phyloP scores from a whole-genome alignment of 2,797 vertebrate species.

The Enteromius fasciolatus region DNA sequence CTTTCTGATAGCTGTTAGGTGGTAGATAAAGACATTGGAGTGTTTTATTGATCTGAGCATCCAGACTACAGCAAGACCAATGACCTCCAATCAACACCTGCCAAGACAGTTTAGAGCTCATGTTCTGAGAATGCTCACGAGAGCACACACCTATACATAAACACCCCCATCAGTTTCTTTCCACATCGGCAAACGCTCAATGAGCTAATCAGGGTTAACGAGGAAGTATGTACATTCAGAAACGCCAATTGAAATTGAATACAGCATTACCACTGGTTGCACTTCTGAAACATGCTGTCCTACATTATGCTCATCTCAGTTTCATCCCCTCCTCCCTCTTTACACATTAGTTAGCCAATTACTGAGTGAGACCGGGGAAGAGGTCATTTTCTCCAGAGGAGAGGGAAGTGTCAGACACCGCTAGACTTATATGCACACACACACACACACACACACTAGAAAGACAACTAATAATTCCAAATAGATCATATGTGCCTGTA shows the following conservation, averaged over 20 bases:
- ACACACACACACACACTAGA: slow-evolving; percentile 26
- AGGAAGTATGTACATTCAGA: slow-evolving; percentile 8
- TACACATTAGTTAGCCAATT: slow-evolving; percentile 57
- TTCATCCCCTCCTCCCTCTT: slow-evolving; percentile 42
- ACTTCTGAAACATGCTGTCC: background rate
- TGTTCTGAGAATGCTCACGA: slow-evolving; percentile 23
- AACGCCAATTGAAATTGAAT: slow-evolving; percentile 32
- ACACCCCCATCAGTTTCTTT: slow-evolving; percentile 10
- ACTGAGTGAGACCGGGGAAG: slow-evolving; percentile 43
- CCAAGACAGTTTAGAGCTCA: slow-evolving; percentile 53
- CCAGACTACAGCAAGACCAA: slow-evolving; percentile 45
- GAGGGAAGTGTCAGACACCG: slow-evolving; percentile 52
- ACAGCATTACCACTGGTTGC: slow-evolving; percentile 31
- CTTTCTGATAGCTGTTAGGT: slow-evolving; percentile 56
- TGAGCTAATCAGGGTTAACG: slow-evolving; percentile 38
- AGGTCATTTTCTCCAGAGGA: slow-evolving; percentile 51
- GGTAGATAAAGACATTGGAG: slow-evolving; percentile 53
- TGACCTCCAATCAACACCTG: slow-evolving; percentile 57
- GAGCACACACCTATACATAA: slow-evolving; percentile 2
- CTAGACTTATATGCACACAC: slow-evolving; percentile 39
- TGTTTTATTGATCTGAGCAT: slow-evolving; percentile 51
- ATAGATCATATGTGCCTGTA: background rate
- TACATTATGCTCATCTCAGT: slow-evolving; percentile 23
- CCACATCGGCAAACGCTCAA: slow-evolving; percentile 19
- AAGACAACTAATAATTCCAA: background rate